Evolutionary conservation across 2,113 vertebrate species (phyloP).

Genomic region (Hyperoodon ampullatus): DNA sequence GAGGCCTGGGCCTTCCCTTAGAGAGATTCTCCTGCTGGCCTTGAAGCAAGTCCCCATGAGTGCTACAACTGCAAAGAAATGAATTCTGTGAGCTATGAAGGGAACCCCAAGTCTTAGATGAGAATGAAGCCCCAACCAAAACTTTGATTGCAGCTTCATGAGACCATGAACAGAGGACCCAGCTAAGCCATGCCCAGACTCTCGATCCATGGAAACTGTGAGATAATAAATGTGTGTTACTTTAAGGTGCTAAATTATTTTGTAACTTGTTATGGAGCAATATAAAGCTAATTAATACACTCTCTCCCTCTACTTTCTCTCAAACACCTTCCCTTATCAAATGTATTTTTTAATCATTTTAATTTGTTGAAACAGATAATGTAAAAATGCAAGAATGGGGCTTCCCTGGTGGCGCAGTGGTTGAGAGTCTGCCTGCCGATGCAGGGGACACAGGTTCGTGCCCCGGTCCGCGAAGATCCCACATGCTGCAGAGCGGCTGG

Average conservation of each 20-base stretch:
- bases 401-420: no score
- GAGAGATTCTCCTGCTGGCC: not conserved
- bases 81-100: not conserved
- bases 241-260: not conserved
- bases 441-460: no score
- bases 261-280: not conserved
- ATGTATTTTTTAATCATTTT: conserved; percentile 1
- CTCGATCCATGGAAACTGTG: not conserved
- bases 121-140: not conserved
- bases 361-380: not conserved
- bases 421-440: no score
- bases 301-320: not conserved
- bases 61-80: not conserved
- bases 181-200: not conserved
- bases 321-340: not conserved
- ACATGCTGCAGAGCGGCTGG: no score
- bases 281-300: not conserved
- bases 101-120: not conserved
- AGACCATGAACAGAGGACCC: not conserved
- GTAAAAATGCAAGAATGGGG: conserved; percentile 1
- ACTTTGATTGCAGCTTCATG: not conserved
- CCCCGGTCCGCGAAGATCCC: no score
- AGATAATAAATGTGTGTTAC: not conserved
- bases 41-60: not conserved
- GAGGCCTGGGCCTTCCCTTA: not conserved